Percentiles rank a stretch among this genome's conserved stretches.
Evolutionary conservation across 2,113 vertebrate species (phyloP).

Genomic region (Ancistrus triradiatus): DNA sequence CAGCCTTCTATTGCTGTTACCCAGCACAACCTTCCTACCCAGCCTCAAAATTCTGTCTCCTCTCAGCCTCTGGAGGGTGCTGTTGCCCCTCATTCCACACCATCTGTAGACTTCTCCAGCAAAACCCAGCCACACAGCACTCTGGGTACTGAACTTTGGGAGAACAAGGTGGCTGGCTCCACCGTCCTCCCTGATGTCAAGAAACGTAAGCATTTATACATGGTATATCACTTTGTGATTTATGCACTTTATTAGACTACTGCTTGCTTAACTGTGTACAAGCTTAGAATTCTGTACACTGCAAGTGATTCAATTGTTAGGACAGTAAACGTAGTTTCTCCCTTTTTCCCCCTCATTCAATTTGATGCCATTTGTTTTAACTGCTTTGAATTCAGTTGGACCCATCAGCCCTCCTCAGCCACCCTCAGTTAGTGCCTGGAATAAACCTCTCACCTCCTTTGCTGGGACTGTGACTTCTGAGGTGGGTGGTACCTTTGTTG

Average conservation of each 20-base stretch:
- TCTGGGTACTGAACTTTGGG: conserved; percentile 88
- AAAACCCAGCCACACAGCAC: conserved; percentile 72
- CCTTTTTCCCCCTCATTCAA: too few species aligned
- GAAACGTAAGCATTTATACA: conserved; percentile 75
- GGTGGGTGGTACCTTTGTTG: too few species aligned
- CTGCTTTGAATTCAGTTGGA: conserved; percentile 73
- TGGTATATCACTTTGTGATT: background rate
- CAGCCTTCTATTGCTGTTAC: conserved; percentile 53
- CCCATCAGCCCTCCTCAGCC: conserved; percentile 94
- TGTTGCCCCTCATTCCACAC: conserved; percentile 57
- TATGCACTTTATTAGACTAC: too few species aligned
- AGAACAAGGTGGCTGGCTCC: conserved; percentile 82
- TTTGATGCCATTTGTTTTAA: background rate
- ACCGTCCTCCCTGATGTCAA: conserved; percentile 85
- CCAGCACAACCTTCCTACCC: conserved; percentile 56
- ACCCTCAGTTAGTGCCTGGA: conserved; percentile 97
- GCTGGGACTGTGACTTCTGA: conserved; percentile 79
- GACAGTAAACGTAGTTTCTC: too few species aligned
- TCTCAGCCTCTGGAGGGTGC: conserved; percentile 61
- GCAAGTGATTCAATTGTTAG: background rate
- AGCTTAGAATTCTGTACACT: too few species aligned
- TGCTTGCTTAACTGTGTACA: too few species aligned
- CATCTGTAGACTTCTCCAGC: conserved; percentile 72
- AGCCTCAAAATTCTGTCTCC: conserved; percentile 52
- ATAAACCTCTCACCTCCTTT: conserved; percentile 96